Base-by-base conservation (phyloP, 1,140 invertebrate genomes). In the Dinothrombium tinctorium region DNA sequence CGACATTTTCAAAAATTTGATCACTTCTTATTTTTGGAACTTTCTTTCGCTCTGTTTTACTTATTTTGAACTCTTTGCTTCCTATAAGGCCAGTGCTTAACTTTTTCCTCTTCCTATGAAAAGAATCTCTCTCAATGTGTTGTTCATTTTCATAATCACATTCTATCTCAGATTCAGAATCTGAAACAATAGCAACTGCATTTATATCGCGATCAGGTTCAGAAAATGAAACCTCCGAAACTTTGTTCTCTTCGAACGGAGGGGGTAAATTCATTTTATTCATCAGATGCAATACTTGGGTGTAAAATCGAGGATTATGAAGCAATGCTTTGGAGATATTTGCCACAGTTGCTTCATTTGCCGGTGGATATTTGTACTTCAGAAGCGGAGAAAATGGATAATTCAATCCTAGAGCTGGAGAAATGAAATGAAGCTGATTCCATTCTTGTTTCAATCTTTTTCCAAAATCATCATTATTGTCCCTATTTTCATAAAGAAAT, bases 241-340 rank as follows among this genome's bases (percentile, higher is more conserved):
- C 9, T n/a, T 6, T 15, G n/a, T 38, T 24, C 14, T 24, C 37
- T 25, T 19, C 6, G 17, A 90, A 89, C n/a, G 84, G 84, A 42
- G 71, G 69, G 25, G 77, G 74, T 33, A 90, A 55, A 58, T 76
- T 81, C 82, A 94, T 87, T 62, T 76, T 83, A 54, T 90, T 90
- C 83, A 92, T 90, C 23, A 94, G 63, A 65, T 92, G 83, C 36
- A 90, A 54, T 5, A 80, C 74, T 59, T 74, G 83, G 19, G 66
- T 72, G 55, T 90, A 90, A 57, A 90, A 80, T 49, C 72, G 69
- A 33, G 74, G 73, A 50, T 79, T 69, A 29, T 64, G 64, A 40
- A 73, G 63, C 33, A 89, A 56, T 35, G 72, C 67, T 57, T 75
- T 66, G 5, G 71, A 67, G 47, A 92, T 86, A 53, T 81, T 80